These are phyloP conservation scores for Eristalinus aeneus DNA, from an alignment of 2,888 invertebrate species.

Conservation along the genomic window DNA sequence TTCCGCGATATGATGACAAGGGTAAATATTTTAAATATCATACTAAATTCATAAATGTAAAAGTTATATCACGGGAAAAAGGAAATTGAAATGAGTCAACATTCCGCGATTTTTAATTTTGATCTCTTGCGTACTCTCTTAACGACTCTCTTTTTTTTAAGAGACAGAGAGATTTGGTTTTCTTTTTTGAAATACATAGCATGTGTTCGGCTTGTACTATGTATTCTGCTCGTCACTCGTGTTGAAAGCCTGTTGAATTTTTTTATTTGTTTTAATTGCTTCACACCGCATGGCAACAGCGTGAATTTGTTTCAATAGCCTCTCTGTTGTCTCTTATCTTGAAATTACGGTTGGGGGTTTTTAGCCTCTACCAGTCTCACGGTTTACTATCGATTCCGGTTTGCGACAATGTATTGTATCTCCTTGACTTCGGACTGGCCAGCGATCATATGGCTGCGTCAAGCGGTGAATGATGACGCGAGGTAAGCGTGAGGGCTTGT, in stretches of 20 bases:
- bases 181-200: neutral
- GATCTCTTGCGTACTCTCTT: neutral
- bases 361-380: neutral
- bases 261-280: neutral
- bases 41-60: neutral
- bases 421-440: conserved; percentile 13
- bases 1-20: conserved; percentile 86
- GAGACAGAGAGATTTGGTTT: neutral
- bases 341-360: conserved; percentile 3
- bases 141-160: neutral
- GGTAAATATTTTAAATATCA: conserved; percentile 82
- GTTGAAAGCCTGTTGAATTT: conserved; percentile 17
- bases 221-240: conserved; percentile 24
- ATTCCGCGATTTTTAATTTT: neutral
- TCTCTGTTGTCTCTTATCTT: neutral
- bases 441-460: conserved; percentile 15
- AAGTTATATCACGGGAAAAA: neutral
- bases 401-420: conserved; percentile 3
- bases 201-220: conserved; percentile 44
- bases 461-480: neutral
- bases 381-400: neutral
- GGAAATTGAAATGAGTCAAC: neutral
- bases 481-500: neutral
- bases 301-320: neutral
- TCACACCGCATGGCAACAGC: conserved; percentile 60